Evolutionary conservation across 1,140 invertebrate species (phyloP).

Genomic region (Diorhabda sublineata): DNA sequence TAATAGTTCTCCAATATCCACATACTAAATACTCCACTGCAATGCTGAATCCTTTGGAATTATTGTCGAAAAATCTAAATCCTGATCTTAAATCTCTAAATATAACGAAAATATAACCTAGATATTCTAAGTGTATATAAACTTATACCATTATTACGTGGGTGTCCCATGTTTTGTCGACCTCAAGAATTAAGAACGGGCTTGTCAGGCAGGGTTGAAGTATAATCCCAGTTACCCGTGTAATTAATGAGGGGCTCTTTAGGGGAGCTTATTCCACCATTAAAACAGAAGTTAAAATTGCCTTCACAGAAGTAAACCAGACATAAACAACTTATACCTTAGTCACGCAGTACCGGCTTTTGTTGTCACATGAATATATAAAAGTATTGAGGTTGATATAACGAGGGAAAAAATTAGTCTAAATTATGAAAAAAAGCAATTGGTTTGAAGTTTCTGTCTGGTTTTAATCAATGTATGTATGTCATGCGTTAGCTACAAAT

Average conservation of each 20-base stretch:
- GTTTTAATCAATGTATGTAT: too few relatives aligned
- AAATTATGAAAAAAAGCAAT: too few relatives aligned
- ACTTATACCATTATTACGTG: not conserved
- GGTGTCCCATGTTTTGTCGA: not conserved
- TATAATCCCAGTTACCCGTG: not conserved
- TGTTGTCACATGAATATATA: too few relatives aligned
- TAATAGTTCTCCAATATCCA: too few relatives aligned
- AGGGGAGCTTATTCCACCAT: conserved; percentile 6
- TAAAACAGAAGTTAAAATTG: conserved; percentile 15
- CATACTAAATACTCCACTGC: too few relatives aligned
- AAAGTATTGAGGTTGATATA: too few relatives aligned
- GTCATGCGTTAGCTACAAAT: too few relatives aligned
- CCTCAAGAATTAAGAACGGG: not conserved
- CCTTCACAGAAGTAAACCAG: conserved; percentile 6
- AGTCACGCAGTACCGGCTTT: not conserved
- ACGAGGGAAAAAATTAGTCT: too few relatives aligned
- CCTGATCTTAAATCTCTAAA: not conserved
- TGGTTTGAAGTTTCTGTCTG: too few relatives aligned
- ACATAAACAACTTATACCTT: conserved; percentile 15
- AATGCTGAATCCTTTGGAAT: not conserved
- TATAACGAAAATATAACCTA: not conserved
- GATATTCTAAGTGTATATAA: not conserved
- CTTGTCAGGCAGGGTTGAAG: not conserved
- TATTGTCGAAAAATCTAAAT: not conserved
- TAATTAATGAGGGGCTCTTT: conserved; percentile 8